Evolutionary conservation across 53 echinoderm and acorn worm genomes (phyloP).

Genomic region (Echinometra lucunter): DNA sequence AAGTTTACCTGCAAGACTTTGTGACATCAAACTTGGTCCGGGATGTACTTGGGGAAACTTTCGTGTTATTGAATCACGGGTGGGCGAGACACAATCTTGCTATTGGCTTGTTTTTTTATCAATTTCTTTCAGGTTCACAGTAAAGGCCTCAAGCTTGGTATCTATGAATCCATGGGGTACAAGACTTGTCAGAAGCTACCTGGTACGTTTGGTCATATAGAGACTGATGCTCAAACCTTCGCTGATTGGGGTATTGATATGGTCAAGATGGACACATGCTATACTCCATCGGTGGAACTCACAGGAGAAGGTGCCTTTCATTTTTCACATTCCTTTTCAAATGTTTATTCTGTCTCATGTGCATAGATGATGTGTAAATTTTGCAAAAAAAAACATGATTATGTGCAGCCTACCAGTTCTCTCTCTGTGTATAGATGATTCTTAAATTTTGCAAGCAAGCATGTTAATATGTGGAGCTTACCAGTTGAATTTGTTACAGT

Average conservation of each 20-base stretch:
- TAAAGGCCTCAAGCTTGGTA: constrained; percentile 90
- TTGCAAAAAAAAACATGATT: too few species aligned
- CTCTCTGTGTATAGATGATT: too few species aligned
- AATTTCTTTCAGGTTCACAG: constrained; percentile 72
- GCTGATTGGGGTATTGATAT: constrained; percentile 94
- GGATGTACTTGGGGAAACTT: too few species aligned
- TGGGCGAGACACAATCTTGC: too few species aligned
- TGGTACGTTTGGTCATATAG: constrained; percentile 83
- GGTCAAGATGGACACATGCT: constrained; percentile 94
- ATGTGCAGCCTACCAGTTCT: too few species aligned
- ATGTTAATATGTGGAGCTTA: not conserved
- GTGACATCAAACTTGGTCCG: too few species aligned
- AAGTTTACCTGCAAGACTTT: too few species aligned
- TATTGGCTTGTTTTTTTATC: not conserved
- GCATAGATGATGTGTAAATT: too few species aligned
- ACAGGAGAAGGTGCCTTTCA: constrained; percentile 75
- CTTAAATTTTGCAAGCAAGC: not conserved
- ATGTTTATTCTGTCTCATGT: too few species aligned
- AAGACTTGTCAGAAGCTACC: constrained; percentile 83
- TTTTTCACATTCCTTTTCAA: too few species aligned
- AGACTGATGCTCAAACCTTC: constrained; percentile 89
- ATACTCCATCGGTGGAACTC: constrained; percentile 56
- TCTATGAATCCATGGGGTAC: constrained; percentile 89
- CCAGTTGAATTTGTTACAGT: too few species aligned
- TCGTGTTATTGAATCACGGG: too few species aligned